Evolutionary conservation across 2,113 vertebrate species (phyloP).

Genomic region (Mesitornis unicolor): DNA sequence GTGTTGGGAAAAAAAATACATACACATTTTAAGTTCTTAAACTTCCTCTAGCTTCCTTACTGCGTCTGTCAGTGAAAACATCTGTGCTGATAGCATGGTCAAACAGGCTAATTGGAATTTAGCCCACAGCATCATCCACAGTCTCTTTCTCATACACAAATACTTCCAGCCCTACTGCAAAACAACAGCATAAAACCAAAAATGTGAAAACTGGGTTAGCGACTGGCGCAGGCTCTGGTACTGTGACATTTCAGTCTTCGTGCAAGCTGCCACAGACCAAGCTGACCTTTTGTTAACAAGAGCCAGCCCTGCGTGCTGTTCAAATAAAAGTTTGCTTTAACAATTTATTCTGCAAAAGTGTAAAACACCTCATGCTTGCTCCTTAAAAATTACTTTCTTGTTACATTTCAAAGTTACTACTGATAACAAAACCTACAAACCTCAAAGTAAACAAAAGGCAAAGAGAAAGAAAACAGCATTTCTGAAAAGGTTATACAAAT

Average conservation of each 20-base stretch:
- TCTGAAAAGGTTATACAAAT: conserved; percentile 48
- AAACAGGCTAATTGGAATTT: not conserved
- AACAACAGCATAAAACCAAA: not conserved
- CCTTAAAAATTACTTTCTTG: conserved; percentile 29
- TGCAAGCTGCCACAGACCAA: not conserved
- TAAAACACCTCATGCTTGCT: not conserved
- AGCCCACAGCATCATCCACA: not conserved
- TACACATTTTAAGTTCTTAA: not conserved
- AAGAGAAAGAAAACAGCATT: not conserved
- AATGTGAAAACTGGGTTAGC: not conserved
- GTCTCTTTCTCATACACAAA: not conserved
- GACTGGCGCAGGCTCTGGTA: not conserved
- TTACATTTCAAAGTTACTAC: conserved; percentile 13
- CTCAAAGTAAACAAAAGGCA: conserved; percentile 1
- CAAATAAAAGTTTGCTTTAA: not conserved
- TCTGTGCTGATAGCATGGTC: too few species aligned
- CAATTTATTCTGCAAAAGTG: not conserved
- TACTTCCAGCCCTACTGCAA: not conserved
- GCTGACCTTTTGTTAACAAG: conserved; percentile 47
- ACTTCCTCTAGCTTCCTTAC: not conserved
- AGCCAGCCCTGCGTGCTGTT: not conserved
- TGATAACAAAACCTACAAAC: not conserved
- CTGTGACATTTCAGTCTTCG: conserved; percentile 38
- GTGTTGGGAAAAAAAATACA: not conserved
- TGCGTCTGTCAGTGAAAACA: not conserved